Evolutionary conservation across 2,113 vertebrate genomes (phyloP), one percentile per base, ranked within the genome.

Genomic region (Urocitellus parryii): DNA sequence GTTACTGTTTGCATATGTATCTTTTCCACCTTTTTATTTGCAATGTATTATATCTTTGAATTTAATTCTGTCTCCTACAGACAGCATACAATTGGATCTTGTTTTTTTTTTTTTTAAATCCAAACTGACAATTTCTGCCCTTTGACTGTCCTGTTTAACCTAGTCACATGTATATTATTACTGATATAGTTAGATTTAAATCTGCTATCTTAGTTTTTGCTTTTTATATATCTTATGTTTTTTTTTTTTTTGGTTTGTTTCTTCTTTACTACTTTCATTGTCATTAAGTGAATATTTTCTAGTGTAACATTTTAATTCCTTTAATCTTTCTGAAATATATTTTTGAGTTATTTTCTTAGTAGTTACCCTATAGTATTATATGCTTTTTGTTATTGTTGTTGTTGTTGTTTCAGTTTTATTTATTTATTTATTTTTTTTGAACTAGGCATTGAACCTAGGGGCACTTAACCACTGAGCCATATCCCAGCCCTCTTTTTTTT

Each of bases 291-390:
- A 80, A 53, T 67, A 89, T 70, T 84, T 73, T 92, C 18, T 81
- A 56, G 14, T 37, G 5, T 76, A 89, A 51, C 10, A 53, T 53
- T 53, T 53, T 53, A 16, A 17, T 53, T 53, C 13, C 51, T 53
- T 53, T 63, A 18, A 65, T 63, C 72, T 80, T 74, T 89, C 48
- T n/a, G 45, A 53, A 56, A 89, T 77, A 29, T 48, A 61, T 34
- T 37, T 86, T 80, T 72, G 7, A 87, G 61, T 86, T 91, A 39
- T 72, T 90, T 48, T 87, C 8, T 84, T 88, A n/a, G 29, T 86
- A n/a, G 13, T 65, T 85, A 18, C 24, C 86, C 61, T 56, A 37
- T n/a, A 29, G 29, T 7, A 53, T 53, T 53, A 53, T 53, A 53
- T 53, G 14, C 51, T 14, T 53, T 53, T 53, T 51, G 9, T 51